Conservation (phyloP, 2,888 invertebrate species). For the Sinotaia quadrata region DNA sequence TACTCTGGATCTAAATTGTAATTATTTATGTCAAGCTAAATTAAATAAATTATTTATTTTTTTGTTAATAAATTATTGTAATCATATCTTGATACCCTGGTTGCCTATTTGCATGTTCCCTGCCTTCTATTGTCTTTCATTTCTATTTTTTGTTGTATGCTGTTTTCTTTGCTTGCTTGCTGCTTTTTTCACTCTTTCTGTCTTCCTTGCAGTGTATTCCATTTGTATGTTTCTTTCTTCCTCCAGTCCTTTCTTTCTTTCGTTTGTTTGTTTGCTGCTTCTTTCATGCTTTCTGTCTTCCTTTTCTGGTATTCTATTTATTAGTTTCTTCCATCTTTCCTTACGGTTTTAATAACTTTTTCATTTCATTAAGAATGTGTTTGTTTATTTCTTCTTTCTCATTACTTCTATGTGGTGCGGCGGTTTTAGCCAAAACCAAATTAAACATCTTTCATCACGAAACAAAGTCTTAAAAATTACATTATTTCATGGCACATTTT, state of each 20-base stretch:
- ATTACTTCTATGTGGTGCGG: too few relatives aligned
- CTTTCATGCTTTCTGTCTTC: neutral
- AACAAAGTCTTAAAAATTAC: too few relatives aligned
- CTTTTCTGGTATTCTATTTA: neutral
- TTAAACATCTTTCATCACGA: too few relatives aligned
- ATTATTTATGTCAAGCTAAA: too few relatives aligned
- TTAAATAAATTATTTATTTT: too few relatives aligned
- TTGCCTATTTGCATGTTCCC: neutral
- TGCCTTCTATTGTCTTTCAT: neutral
- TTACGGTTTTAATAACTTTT: neutral
- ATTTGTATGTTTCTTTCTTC: neutral
- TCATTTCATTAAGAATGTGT: neutral
- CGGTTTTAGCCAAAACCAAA: too few relatives aligned
- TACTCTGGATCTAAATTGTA: too few relatives aligned
- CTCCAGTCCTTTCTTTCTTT: neutral
- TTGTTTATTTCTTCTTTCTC: too few relatives aligned
- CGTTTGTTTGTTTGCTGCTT: neutral
- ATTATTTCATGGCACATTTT: too few relatives aligned
- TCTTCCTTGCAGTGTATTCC: neutral
- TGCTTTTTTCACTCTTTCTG: conserved; percentile 3
- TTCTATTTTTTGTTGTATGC: neutral
- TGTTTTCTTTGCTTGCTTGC: neutral
- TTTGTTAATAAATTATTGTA: too few relatives aligned
- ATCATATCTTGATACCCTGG: too few relatives aligned
- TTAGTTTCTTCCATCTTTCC: neutral